Evolutionary conservation across 1,140 invertebrate species (phyloP).

Genomic region (Pseudomyrmex flavicornis): DNA sequence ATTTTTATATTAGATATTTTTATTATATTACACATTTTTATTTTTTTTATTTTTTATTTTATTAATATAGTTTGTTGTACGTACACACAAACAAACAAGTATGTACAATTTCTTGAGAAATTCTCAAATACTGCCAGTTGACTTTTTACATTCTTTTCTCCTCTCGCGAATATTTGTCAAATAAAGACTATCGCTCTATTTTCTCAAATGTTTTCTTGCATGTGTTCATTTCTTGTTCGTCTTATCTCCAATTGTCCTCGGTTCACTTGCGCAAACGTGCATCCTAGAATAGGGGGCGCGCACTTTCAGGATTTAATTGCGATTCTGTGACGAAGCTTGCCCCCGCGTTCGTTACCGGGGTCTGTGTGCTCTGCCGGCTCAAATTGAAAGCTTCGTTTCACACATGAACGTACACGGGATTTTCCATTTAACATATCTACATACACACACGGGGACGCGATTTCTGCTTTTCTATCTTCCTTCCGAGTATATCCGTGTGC

Average conservation of each 20-base stretch:
- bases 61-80: conserved; percentile 6
- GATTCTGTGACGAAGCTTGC: conserved; percentile 48
- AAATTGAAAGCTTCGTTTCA: conserved; percentile 66
- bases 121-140: not conserved
- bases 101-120: not conserved
- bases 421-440: not conserved
- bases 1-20: too few species aligned
- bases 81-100: too few species aligned
- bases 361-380: conserved; percentile 43
- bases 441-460: not conserved
- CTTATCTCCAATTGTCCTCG: conserved; percentile 31
- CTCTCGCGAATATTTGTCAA: not conserved
- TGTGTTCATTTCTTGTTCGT: conserved; percentile 4
- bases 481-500: not conserved
- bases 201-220: not conserved
- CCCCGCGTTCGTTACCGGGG: conserved; percentile 59
- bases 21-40: not conserved
- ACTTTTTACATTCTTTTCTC: not conserved
- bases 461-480: conserved; percentile 57
- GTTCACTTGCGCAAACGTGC: conserved; percentile 23
- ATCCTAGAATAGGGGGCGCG: conserved; percentile 28
- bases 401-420: conserved; percentile 38
- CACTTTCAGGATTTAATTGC: conserved; percentile 66
- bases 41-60: not conserved
- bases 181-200: not conserved